Percentiles rank a stretch among this genome's conserved stretches.
Conservation (phyloP, 2,888 invertebrate species). For the Pollenia labialis region DNA sequence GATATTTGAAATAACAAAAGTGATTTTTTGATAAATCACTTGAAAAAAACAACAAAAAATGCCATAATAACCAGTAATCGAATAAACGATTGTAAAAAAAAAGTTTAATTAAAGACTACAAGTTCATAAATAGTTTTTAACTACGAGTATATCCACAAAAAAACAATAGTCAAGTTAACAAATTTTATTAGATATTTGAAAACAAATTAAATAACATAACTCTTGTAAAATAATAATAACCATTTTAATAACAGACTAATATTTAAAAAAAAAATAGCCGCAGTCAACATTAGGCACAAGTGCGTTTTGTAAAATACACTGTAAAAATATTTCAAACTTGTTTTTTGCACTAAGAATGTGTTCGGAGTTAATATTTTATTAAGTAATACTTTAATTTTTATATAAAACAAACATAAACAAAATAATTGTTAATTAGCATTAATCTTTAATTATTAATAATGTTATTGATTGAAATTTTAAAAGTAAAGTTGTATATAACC, state of each 20-base stretch:
- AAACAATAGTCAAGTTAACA: conserved; percentile 62
- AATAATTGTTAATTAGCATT: conserved; percentile 62
- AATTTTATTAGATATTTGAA: conserved; percentile 10
- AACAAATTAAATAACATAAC: conserved; percentile 7
- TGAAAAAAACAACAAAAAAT: conserved; percentile 30
- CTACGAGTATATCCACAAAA: neutral
- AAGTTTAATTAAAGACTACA: conserved; percentile 22
- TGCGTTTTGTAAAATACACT: conserved; percentile 28
- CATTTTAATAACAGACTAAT: conserved; percentile 47
- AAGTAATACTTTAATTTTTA: conserved; percentile 16
- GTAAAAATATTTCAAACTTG: conserved; percentile 14
- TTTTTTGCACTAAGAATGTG: conserved; percentile 27
- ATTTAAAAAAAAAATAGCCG: conserved; percentile 8
- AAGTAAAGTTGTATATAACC: conserved; percentile 68
- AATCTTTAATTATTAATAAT: conserved; percentile 27
- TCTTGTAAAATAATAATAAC: conserved; percentile 52
- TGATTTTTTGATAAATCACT: conserved; percentile 45
- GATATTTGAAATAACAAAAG: conserved; percentile 32
- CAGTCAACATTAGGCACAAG: conserved; percentile 33
- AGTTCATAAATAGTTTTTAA: conserved; percentile 41
- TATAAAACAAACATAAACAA: conserved; percentile 7
- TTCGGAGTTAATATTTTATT: conserved; percentile 23
- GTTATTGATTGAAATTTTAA: conserved; percentile 59
- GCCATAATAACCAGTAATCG: conserved; percentile 67
- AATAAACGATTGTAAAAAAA: conserved; percentile 13